Base-by-base conservation (phyloP, 2,797 vertebrate genomes). In the Gorsachius magnificus region DNA sequence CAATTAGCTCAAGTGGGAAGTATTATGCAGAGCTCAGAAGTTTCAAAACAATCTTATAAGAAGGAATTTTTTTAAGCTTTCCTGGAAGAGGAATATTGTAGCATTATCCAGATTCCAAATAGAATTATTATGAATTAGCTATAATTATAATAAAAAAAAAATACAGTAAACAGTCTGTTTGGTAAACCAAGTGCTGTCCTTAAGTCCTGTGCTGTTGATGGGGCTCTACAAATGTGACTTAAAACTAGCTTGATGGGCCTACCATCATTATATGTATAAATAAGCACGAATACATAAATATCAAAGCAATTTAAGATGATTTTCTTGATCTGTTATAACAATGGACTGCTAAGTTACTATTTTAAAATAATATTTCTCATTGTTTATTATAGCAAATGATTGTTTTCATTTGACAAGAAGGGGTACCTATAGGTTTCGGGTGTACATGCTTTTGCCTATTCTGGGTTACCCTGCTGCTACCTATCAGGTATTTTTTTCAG, bases 1-100 rank as follows among this genome's bases (percentile, higher is more conserved):
- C 94, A 95, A 66, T 78, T 96, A 95, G 90, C 82, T 96, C 79
- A 79, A 96, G 69, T 80, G 93, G 82, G 92, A 97, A 94, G 54
- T 92, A 76, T 93, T 96, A 85, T 81, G 56, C 58, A 94, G 72
- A 86, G 53, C 72, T 92, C 33, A 58, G 26, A 91, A 91, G 33
- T 92, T 95, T 96, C 79, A 91, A 89, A 97, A 89, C 82, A 88
- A 15, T 56, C 87, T 91, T 70, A 35, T 11, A 83, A 83, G 46
- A 78, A 68, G 8, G 8, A 71, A 43, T 66, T 65, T 94, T 78
- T 92, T 51, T 28, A 16, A 78, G n/a, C 54, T 89, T 94, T 93
- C 79, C 48, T 94, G 74, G 69, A 79, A 96, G 72, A 71, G 43
- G 35, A 86, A 26, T 75, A 68, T 48, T 81, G 9, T 71, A n/a